A percentile compares a stretch with the other conserved stretches of the same genome.
Conservation (phyloP, 2,113 vertebrate species). For the Leucosticte australis region DNA sequence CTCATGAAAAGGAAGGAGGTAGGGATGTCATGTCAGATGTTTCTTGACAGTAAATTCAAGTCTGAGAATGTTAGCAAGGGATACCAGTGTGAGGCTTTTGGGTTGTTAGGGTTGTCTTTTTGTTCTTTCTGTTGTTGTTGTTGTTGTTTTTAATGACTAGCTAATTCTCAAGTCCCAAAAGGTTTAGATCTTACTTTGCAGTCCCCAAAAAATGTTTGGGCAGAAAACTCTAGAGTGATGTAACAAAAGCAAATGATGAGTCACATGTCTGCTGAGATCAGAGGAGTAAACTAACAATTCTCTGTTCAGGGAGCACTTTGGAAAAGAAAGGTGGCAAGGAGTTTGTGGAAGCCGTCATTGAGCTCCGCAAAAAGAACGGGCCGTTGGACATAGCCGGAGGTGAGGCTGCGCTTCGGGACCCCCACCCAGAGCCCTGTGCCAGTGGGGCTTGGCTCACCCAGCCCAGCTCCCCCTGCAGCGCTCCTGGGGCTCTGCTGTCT, state of each 20-base stretch:
- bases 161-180: constrained; percentile 66
- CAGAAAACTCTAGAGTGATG: constrained; percentile 54
- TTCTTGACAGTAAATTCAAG: neutral
- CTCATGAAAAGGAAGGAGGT: constrained; percentile 12
- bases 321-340: constrained; percentile 98
- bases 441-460: neutral
- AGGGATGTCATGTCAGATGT: constrained; percentile 18
- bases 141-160: constrained; percentile 57
- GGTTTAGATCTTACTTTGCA: constrained; percentile 79
- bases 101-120: constrained; percentile 60
- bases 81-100: constrained; percentile 21
- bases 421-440: neutral
- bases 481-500: neutral
- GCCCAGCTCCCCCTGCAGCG: neutral
- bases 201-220: constrained; percentile 60
- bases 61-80: constrained; percentile 7
- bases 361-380: constrained; percentile 95
- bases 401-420: constrained; percentile 65
- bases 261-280: neutral
- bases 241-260: neutral
- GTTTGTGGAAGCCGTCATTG: constrained; percentile 88
- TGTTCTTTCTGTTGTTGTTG: constrained; percentile 43
- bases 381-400: constrained; percentile 95
- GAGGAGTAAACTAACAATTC: constrained; percentile 42
- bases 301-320: constrained; percentile 87